These are phyloP conservation scores for Phrynocephalus versicolor DNA, from an alignment of 2,113 vertebrate species.

Conservation along the genomic window DNA sequence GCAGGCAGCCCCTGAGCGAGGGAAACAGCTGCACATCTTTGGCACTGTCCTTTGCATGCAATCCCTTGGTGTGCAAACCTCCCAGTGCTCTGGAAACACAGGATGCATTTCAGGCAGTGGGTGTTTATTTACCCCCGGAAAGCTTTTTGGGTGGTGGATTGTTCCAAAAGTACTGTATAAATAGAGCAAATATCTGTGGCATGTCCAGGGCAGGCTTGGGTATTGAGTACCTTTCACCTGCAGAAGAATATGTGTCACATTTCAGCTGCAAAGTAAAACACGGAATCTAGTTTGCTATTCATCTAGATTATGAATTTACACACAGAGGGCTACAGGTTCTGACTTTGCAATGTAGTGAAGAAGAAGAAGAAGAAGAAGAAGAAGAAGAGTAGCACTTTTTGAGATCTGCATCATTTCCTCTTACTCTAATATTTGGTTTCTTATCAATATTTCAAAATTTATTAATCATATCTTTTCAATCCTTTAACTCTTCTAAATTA, in stretches of 20 bases:
- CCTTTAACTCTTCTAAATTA: too few relatives aligned
- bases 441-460: too few relatives aligned
- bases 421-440: too few relatives aligned
- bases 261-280: neutral
- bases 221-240: slow-evolving; percentile 45
- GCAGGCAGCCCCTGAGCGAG: slow-evolving; percentile 71
- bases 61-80: slow-evolving; percentile 61
- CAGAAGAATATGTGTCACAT: slow-evolving; percentile 29
- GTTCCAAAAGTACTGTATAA: slow-evolving; percentile 55
- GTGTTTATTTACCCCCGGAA: slow-evolving; percentile 59
- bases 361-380: neutral
- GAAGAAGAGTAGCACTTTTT: too few relatives aligned
- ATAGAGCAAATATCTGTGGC: slow-evolving; percentile 25
- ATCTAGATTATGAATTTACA: neutral
- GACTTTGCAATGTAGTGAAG: neutral
- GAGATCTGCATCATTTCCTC: too few relatives aligned
- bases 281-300: neutral
- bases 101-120: slow-evolving; percentile 60
- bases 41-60: slow-evolving; percentile 59
- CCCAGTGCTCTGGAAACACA: slow-evolving; percentile 30
- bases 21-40: slow-evolving; percentile 70
- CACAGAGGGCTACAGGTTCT: neutral
- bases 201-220: slow-evolving; percentile 37
- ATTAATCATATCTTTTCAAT: too few relatives aligned
- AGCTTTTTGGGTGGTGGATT: slow-evolving; percentile 49